Conservation (phyloP, 92 coral and sea anemone genomes). For the Micromussa lordhowensis region DNA sequence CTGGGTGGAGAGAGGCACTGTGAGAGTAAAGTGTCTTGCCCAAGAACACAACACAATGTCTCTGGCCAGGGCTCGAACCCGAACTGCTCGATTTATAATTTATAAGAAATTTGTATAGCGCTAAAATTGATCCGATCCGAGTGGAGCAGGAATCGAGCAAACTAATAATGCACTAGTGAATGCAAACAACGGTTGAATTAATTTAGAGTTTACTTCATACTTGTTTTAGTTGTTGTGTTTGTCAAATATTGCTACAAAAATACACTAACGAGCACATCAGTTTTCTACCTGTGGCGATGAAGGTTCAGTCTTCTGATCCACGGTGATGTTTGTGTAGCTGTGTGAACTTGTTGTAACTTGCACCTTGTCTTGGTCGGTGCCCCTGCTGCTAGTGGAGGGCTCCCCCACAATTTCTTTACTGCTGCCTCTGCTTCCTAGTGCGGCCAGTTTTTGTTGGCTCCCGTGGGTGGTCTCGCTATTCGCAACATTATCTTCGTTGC, state of each 20-base stretch:
- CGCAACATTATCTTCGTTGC: not conserved
- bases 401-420: not conserved
- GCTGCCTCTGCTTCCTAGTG: not conserved
- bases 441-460: not conserved
- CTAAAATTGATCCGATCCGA: no score
- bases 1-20: no score
- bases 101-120: no score
- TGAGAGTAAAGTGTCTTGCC: no score
- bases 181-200: no score
- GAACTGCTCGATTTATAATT: no score
- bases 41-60: no score
- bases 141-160: no score
- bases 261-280: not conserved
- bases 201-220: no score
- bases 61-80: no score
- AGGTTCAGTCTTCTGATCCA: not conserved
- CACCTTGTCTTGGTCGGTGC: not conserved
- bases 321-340: not conserved
- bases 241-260: not conserved
- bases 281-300: not conserved
- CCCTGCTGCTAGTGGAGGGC: not conserved
- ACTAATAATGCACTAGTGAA: no score
- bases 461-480: not conserved
- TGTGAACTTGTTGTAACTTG: not conserved
- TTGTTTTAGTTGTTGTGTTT: not conserved